A percentile compares a stretch with the other conserved stretches of the same genome.
These are phyloP conservation scores for Centrocercus urophasianus DNA, from an alignment of 2,113 vertebrate genomes.

Conservation along the genomic window DNA sequence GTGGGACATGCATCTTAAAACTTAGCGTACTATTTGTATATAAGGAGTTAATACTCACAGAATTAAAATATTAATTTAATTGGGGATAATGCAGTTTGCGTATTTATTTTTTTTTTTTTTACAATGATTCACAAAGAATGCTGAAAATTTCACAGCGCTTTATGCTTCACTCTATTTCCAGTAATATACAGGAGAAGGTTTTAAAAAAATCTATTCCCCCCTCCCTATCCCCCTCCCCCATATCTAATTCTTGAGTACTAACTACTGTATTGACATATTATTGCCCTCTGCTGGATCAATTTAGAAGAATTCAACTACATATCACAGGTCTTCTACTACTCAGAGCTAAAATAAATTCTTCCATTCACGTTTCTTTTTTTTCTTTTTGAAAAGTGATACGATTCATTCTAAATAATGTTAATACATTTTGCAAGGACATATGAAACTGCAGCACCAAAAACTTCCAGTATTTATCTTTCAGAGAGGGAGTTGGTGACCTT, in stretches of 20 bases:
- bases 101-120: not conserved
- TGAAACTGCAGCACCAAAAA: not conserved
- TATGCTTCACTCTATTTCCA: not conserved
- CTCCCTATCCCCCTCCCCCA: not conserved
- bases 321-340: not conserved
- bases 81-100: not conserved
- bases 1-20: not conserved
- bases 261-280: conserved; percentile 59
- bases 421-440: not conserved
- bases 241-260: not conserved
- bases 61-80: not conserved
- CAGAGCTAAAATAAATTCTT: not conserved
- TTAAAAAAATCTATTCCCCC: not conserved
- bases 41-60: not conserved
- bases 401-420: not conserved
- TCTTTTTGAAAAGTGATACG: not conserved
- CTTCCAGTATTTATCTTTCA: not conserved
- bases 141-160: not conserved
- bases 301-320: conserved; percentile 48
- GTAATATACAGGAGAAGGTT: not conserved
- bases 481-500: not conserved
- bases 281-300: conserved; percentile 69
- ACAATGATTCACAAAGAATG: not conserved
- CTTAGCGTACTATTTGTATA: not conserved
- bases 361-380: not conserved